A percentile compares a stretch with the other conserved stretches of the same genome.
Conservation (phyloP, 2,888 invertebrate species). For the Sympetrum striolatum region DNA sequence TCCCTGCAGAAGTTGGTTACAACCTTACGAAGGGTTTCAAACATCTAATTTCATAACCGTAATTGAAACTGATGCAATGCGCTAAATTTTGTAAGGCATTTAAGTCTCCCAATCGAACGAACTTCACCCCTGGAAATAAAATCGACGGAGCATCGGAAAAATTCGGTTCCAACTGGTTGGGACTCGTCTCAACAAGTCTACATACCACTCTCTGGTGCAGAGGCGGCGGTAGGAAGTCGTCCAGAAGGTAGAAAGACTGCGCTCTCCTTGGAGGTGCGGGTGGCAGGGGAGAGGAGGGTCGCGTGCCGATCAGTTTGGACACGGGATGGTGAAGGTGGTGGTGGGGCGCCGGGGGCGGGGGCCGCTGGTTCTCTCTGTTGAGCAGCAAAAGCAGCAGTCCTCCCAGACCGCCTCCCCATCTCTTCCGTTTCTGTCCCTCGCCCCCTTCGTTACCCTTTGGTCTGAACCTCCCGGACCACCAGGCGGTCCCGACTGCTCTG, state of each 20-base stretch:
- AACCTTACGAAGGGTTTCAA: too few relatives aligned
- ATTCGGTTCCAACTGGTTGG: too few relatives aligned
- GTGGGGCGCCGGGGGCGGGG: not conserved
- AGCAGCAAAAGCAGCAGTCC: constrained; percentile 6
- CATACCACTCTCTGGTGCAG: constrained; percentile 47
- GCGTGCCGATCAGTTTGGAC: constrained; percentile 10
- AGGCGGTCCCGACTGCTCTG: constrained; percentile 3
- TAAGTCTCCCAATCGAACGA: too few relatives aligned
- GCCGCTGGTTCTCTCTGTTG: constrained; percentile 1
- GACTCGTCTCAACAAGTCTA: not conserved
- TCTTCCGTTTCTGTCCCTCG: constrained; percentile 23
- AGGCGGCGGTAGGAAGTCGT: constrained; percentile 60
- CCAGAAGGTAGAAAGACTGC: constrained; percentile 62
- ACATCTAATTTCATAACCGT: too few relatives aligned
- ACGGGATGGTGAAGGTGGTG: not conserved
- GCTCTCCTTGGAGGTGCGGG: constrained; percentile 56
- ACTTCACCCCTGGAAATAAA: too few relatives aligned
- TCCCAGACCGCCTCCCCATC: constrained; percentile 1
- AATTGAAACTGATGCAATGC: too few relatives aligned
- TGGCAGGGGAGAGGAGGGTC: constrained; percentile 51
- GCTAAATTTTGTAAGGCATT: too few relatives aligned
- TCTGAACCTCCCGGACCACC: constrained; percentile 14
- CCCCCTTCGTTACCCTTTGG: constrained; percentile 1
- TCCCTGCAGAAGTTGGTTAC: too few relatives aligned
- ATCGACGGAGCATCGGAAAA: too few relatives aligned